Base-by-base conservation (phyloP, 2,888 invertebrate species). In the Agriotes lineatus region DNA sequence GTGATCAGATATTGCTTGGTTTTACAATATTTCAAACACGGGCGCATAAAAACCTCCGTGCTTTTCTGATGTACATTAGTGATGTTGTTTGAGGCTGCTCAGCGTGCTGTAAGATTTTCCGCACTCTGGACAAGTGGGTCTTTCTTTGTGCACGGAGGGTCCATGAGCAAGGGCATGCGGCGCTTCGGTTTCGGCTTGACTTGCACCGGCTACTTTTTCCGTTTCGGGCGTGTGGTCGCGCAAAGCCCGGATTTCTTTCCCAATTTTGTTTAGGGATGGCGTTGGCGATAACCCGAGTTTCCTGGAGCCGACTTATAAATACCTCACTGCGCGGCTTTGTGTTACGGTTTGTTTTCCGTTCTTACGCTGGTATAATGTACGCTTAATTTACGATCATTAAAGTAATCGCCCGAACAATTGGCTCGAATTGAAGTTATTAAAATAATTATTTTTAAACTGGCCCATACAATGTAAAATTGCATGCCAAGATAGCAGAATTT, bases 71-170 rank as follows among this genome's bases (percentile, higher is more conserved):
- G 86, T 72, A 86, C 85, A 79, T 86, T 86, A 79, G 85, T 85
- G 72, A 78, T 86, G 86, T 78, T 86, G 86, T 76, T 86, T 84
- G 59, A 86, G 82, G 81, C 86, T 87, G 82, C 85, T 85, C 76
- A 84, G 70, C 59, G 77, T 79, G 75, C 79, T 80, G 75, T 80
- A 82, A 65, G 78, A 77, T 69, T 80, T 78, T 61, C 81, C 81
- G 74, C 82, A 80, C 72, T 77, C 78, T 57, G 76, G 74, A 75
- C 82, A 82, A 65, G 76, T 74, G 58, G 81, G 81, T 70, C 69
- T 69, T 57, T 64, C 64, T 64, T 64, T 64, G 64, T 64, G 22
- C 45, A 37, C 20, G 57, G 35, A 56, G 52, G 52, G 52, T 52
- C 52, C 52, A 52, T 35, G 35, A 33, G 50, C 18, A 16, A 52